Evolutionary conservation across 2,113 vertebrate genomes (phyloP), one percentile per base, ranked within the genome.

Genomic region (Takifugu bimaculatus): DNA sequence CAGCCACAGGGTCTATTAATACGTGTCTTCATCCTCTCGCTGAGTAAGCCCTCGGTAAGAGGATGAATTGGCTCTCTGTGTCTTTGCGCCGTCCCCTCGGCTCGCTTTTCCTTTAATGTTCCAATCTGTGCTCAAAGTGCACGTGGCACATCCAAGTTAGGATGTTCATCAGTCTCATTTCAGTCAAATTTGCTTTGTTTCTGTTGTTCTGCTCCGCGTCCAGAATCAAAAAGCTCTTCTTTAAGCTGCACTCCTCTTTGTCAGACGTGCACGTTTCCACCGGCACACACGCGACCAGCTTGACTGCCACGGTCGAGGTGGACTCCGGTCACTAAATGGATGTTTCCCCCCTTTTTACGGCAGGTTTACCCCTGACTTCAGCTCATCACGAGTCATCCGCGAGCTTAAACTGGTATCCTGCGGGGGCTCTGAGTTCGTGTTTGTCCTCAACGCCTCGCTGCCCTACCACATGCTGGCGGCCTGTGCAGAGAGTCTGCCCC

Each of bases 311-410:
- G 32, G 5, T 7, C 3, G 29, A 32, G 3, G 29, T 32, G 6
- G 6, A 32, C 29, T 4, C 6, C 29, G 29, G 3, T 32, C 4
- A 35, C 32, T 35, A 7, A 47, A 47, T 4, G 0, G 13, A 20
- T 6, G 1, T 50, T 26, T 42, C 4, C 25, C n/a, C 3, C 2
- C 14, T 26, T 26, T 14, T 13, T 5, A 13, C 3, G 26, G 3
- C 82, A 99, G 97, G 93, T 99, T 99, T 92, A 99, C 97, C 83
- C 97, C 97, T 39, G 97, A 99, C 89, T 99, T 99, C 90, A 99
- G 96, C 26, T 94, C 94, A 43, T 99, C 97, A 75, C 92, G 96
- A 89, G 91, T 99, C 70, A 95, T 96, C 86, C 93, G 94, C 71
- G 96, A 99, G 81, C 91, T 99, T 80, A 97, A 94, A 74, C 81